These are phyloP conservation scores for Scotopteryx bipunctaria DNA, from an alignment of 2,888 invertebrate species.

Conservation along the genomic window DNA sequence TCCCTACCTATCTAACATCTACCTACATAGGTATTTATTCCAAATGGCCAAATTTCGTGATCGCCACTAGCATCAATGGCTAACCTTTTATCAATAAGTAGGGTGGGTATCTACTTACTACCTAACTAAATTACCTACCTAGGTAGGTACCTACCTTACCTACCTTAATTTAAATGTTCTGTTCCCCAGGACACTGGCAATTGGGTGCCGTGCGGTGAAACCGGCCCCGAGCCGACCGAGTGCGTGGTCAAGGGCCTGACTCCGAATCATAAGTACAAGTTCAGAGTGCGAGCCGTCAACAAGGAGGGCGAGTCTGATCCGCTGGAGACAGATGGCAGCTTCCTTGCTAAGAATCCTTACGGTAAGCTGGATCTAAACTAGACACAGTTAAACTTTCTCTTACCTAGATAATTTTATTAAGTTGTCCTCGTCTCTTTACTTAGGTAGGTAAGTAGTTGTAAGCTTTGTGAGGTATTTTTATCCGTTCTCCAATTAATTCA, in stretches of 20 bases:
- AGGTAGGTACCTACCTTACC: background rate
- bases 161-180: background rate
- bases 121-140: background rate
- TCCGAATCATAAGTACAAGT: constrained; percentile 98
- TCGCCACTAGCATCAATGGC: too few species aligned
- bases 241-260: constrained; percentile 95
- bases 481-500: too few species aligned
- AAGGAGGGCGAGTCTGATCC: constrained; percentile 99
- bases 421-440: too few species aligned
- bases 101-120: background rate
- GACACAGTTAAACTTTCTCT: too few species aligned
- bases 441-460: too few species aligned
- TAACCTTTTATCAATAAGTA: too few species aligned
- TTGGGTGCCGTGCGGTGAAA: constrained; percentile 98
- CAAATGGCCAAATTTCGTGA: too few species aligned
- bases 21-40: background rate
- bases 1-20: too few species aligned
- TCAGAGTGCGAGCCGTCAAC: constrained; percentile 98
- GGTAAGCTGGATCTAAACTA: constrained; percentile 81
- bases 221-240: constrained; percentile 90
- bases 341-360: constrained; percentile 97
- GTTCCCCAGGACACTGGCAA: constrained; percentile 90
- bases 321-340: constrained; percentile 93
- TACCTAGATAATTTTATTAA: too few species aligned
- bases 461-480: too few species aligned